A percentile compares a stretch with the other conserved stretches of the same genome.
These are phyloP conservation scores for Emesis castigata DNA, from an alignment of 2,888 invertebrate genomes.

Conservation along the genomic window DNA sequence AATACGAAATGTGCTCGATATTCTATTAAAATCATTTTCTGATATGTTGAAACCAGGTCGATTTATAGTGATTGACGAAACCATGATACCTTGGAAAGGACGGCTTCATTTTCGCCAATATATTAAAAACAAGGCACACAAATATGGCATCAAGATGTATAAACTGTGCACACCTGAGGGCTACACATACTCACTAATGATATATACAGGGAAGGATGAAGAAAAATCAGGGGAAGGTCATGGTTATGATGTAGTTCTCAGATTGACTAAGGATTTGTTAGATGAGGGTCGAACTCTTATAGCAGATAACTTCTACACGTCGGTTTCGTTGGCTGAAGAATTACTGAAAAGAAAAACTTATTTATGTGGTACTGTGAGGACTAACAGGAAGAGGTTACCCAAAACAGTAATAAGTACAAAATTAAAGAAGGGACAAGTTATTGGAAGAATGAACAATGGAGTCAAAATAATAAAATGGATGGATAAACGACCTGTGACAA, in stretches of 20 bases:
- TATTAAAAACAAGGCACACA: constrained; percentile 13
- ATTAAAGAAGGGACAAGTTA: too few species aligned
- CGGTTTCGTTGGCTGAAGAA: too few species aligned
- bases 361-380: constrained; percentile 23
- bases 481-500: neutral
- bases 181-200: neutral
- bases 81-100: constrained; percentile 72
- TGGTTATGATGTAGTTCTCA: too few species aligned
- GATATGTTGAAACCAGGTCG: constrained; percentile 65
- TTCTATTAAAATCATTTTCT: constrained; percentile 38
- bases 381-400: constrained; percentile 41
- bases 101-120: constrained; percentile 72
- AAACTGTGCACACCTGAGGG: neutral
- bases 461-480: neutral
- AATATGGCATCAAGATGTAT: constrained; percentile 7
- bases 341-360: too few species aligned
- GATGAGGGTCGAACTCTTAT: neutral
- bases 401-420: constrained; percentile 20
- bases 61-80: constrained; percentile 71
- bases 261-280: neutral
- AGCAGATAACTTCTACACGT: constrained; percentile 32
- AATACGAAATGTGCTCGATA: constrained; percentile 36
- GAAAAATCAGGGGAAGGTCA: neutral
- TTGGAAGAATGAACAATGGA: neutral
- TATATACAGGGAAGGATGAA: neutral